Evolutionary conservation across 2,888 invertebrate genomes (phyloP).

Genomic region (Cephonodes hylas): DNA sequence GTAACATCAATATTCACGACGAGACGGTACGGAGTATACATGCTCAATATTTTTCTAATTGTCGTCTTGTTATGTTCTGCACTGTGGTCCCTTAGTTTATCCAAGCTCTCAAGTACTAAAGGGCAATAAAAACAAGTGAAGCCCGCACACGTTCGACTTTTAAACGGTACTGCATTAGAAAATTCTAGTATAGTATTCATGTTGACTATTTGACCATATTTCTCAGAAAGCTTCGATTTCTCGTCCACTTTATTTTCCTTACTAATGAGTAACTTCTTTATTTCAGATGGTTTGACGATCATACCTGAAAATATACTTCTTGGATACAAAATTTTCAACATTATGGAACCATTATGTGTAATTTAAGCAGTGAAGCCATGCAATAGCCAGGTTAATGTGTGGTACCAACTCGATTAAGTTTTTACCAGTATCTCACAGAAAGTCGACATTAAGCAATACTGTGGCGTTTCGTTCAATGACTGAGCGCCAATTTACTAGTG

Average conservation of each 20-base stretch:
- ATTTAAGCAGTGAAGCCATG: too few relatives aligned
- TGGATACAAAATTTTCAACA: not conserved
- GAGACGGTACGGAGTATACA: constrained; percentile 32
- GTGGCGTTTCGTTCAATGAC: too few relatives aligned
- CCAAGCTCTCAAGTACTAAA: constrained; percentile 27
- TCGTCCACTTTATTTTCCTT: not conserved
- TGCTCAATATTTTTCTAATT: constrained; percentile 25
- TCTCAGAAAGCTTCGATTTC: constrained; percentile 22
- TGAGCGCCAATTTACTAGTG: too few relatives aligned
- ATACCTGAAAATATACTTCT: not conserved
- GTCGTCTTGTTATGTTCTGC: constrained; percentile 22
- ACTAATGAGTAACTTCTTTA: constrained; percentile 13
- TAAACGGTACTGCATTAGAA: constrained; percentile 43
- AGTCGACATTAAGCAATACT: too few relatives aligned
- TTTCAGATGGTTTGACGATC: not conserved
- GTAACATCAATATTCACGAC: constrained; percentile 43
- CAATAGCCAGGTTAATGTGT: too few relatives aligned
- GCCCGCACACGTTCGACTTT: constrained; percentile 35
- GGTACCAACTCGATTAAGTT: too few relatives aligned
- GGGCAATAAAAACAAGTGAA: constrained; percentile 45
- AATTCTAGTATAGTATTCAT: constrained; percentile 34
- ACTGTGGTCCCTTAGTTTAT: constrained; percentile 32
- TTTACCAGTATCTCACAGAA: too few relatives aligned
- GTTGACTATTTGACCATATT: constrained; percentile 34
- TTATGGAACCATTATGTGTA: too few relatives aligned